Base-by-base conservation (phyloP, 1,140 invertebrate genomes). In the Tetragonula clypearis region DNA sequence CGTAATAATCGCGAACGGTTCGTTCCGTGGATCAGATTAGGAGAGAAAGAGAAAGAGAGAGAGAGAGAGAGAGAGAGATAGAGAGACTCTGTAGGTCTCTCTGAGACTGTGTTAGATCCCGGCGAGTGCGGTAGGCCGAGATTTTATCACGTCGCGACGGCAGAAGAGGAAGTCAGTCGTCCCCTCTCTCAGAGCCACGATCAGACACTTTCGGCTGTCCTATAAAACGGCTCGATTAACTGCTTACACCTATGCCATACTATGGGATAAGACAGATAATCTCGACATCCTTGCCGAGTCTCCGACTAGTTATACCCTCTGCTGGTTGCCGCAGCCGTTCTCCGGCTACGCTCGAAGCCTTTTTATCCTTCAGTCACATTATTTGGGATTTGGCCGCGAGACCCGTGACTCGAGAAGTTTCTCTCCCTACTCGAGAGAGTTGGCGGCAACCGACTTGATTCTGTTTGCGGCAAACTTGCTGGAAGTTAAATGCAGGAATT, bases 1-100 rank as follows among this genome's bases (percentile, higher is more conserved):
- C 85, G 88, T 89, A 89, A 89, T 89, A 89, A 89, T 87, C 86
- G 88, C 87, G 85, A 87, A 89, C 80, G 87, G 85, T 87, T 89
- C 87, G 78, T 89, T 86, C 72, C 69, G 73, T 72, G 68, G 87
- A 89, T 89, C 88, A 89, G 88, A 89, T 89, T 89, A 89, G 88
- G 26, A 23, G 58, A 49, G 41, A 49, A 8, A 49, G 41, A 49
- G 41, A 49, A 0, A 49, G 41, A 49, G 41, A 49, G 41, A 49
- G 41, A 41, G 41, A 41, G 41, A 41, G 41, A 41, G 41, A 41
- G 35, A 41, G 35, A 41, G 35, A 41, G n/a, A n/a, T n/a, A n/a
- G 35, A 41, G 35, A 76, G 69, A 56, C 55, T 21, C 60, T 26
- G 12, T 65, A 49, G 65, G 76, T 53, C 15, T 68, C 60, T 68